Percentiles rank a stretch among this genome's conserved stretches.
phyloP scores from a whole-genome alignment of 2,797 vertebrate species.

The Channallabes apus region DNA sequence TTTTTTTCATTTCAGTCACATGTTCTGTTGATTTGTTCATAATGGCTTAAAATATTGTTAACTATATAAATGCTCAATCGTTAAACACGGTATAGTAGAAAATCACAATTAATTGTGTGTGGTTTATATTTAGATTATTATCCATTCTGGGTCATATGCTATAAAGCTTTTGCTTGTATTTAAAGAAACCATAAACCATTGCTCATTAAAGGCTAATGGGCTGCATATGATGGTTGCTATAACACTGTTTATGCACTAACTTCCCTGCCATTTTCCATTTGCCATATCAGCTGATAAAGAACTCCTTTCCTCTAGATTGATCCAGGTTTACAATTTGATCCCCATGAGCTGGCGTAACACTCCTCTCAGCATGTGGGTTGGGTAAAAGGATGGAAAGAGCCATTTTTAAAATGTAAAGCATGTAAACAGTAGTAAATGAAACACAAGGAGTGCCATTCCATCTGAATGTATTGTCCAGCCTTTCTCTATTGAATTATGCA shows the following conservation, averaged over 20 bases:
- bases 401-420: background rate
- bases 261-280: conserved; percentile 11
- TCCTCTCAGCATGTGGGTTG: background rate
- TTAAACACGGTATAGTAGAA: background rate
- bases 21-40: background rate
- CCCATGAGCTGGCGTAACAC: conserved; percentile 3
- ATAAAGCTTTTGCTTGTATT: background rate
- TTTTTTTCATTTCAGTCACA: background rate
- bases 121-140: background rate
- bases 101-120: background rate
- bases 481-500: conserved; percentile 33
- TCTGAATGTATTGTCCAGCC: conserved; percentile 10
- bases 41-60: background rate
- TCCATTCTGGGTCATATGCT: background rate
- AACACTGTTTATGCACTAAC: conserved; percentile 1
- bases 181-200: background rate
- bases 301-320: conserved; percentile 5
- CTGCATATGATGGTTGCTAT: conserved; percentile 5
- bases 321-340: conserved; percentile 19
- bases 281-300: conserved; percentile 23
- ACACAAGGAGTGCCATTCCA: background rate
- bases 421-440: background rate
- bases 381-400: background rate
- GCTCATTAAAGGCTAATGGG: background rate
- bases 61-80: background rate